Base-by-base conservation (phyloP, 1,140 invertebrate genomes). In the Diuraphis noxia region DNA sequence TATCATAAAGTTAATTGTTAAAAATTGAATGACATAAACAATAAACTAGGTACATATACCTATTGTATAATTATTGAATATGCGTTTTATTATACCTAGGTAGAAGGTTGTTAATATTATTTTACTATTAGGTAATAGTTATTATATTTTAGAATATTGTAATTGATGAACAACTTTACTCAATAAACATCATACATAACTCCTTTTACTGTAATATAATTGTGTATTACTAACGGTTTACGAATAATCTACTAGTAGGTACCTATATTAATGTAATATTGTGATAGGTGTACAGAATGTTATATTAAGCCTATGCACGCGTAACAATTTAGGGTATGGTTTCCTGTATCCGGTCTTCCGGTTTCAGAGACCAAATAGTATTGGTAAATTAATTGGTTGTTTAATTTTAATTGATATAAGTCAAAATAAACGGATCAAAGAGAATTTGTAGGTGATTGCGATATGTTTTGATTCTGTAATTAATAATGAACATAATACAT, bases 241-340 rank as follows among this genome's bases (percentile, higher is more conserved):
- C 56, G 30, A n/a, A 72, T 72, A 72, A 72, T 72, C 30, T 72
- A 72, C 13, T 72, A 63, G 56, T 63, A 72, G 41, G 41, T 30
- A 49, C 49, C 56, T n/a, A 63, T 63, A 63, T 63, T 63, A 63
- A 63, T 63, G 13, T 63, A 63, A n/a, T 49, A 46, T n/a, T n/a
- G n/a, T n/a, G n/a, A 56, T 30, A 30, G n/a, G n/a, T n/a, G n/a
- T 56, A n/a, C 19, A 49, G 19, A 49, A 72, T n/a, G 13, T 72
- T 72, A 72, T 72, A 77, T 63, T 38, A 38, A 91, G 77, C 43
- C 23, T 82, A 91, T 91, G 89, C 89, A 91, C 89, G 89, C 89
- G 89, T 43, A 91, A 91, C 89, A 43, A n/a, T 91, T 81, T 49
- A 40, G 89, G 89, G 89, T 52, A 91, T 49, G 77, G 89, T 81